A percentile compares a stretch with the other conserved stretches of the same genome.
These are phyloP conservation scores for Ophiothrix spiculata DNA, from an alignment of 35 echinoderm and acorn worm species.

Conservation along the genomic window DNA sequence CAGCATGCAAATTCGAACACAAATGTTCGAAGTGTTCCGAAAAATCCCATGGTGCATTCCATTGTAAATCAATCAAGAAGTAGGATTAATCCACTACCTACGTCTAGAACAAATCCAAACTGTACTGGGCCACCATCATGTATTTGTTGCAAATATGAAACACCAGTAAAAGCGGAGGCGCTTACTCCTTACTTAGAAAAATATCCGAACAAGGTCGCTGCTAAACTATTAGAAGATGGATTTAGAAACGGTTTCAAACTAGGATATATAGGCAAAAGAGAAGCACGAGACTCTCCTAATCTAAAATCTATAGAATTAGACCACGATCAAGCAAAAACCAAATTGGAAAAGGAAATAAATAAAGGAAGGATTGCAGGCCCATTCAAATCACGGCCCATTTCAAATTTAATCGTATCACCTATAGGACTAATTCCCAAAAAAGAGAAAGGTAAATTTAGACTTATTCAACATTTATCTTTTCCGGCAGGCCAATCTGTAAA, in stretches of 20 bases:
- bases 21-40: neutral
- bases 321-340: neutral
- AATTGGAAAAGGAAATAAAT: conserved; percentile 1
- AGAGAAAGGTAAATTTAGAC: conserved; percentile 1
- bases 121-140: too few relatives aligned
- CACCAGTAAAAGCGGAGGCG: neutral
- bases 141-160: neutral
- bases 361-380: conserved; percentile 20
- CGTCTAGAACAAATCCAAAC: too few relatives aligned
- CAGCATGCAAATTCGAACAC: conserved; percentile 4
- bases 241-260: conserved; percentile 11
- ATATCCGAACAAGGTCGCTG: neutral
- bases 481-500: neutral
- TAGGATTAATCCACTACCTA: neutral
- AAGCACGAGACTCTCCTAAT: neutral
- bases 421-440: conserved; percentile 10
- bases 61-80: neutral
- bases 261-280: neutral
- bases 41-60: neutral
- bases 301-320: neutral
- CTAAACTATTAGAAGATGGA: neutral
- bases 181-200: neutral
- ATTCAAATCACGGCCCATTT: neutral
- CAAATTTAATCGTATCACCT: neutral
- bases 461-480: conserved; percentile 3